Evolutionary conservation across 1,140 invertebrate species (phyloP), one percentile per base, ranked within the genome.

Genomic region (Drosophila nigrodunni): DNA sequence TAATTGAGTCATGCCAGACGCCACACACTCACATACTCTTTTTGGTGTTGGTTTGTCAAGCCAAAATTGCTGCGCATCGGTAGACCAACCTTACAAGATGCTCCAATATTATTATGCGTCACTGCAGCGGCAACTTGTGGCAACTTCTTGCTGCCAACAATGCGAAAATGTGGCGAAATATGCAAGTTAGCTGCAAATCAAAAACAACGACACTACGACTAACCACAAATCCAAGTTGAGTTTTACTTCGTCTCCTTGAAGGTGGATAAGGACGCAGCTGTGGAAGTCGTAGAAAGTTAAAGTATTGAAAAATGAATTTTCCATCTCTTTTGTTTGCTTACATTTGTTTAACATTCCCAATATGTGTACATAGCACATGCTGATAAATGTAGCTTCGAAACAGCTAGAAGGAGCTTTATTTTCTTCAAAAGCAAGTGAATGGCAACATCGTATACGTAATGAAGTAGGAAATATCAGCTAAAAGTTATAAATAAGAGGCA

Each of bases 1-100:
- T 88, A 87, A 88, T 87, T 87, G 82, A 87, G 72, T 87, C 82
- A 87, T 80, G 82, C 50, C 82, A 79, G 64, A 65, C 79, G 46
- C 62, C 46, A 47, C 47, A 25, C 11, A 43, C 5, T 13, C 13
- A 11, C 25, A 46, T 8, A 37, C n/a, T 25, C 15, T 41, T 65
- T 35, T 30, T 46, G 7, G 15, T 18, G 39, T 47, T 44, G 60
- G 47, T 37, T 52, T 3, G 80, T 80, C 41, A 71, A 80, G 82
- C 73, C 80, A 65, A 82, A 80, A 83, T 64, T 80, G 65, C 47
- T 60, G 65, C 82, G 82, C 82, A 65, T 79, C 79, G 79, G 75
- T 82, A 60, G 72, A 73, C 77, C 82, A 49, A 73, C 79, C 58
- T 88, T 88, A 88, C 82, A 82, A 78, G 74, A 69, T 50, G 59